phyloP scores from a whole-genome alignment of 2,113 vertebrate species.

The Diadophis punctatus region DNA sequence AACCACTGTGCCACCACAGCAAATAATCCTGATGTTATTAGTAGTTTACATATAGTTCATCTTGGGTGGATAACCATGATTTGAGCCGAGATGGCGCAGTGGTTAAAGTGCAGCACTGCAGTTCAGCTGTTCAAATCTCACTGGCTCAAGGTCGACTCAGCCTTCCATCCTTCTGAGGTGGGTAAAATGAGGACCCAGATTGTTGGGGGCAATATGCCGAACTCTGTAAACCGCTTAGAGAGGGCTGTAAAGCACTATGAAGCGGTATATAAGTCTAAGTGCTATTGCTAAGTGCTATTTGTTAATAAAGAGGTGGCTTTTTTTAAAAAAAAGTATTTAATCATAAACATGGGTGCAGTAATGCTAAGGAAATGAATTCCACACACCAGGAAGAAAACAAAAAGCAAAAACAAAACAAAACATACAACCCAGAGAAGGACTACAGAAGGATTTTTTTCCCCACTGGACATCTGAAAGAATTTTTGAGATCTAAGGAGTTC shows the following conservation, averaged over 20 bases:
- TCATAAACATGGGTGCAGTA: no score
- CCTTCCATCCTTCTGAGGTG: no score
- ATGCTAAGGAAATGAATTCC: neutral
- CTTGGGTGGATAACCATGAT: neutral
- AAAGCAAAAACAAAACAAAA: neutral
- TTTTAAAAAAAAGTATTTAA: neutral
- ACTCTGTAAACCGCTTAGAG: no score
- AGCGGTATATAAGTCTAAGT: no score
- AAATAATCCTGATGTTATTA: neutral
- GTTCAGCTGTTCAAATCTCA: no score
- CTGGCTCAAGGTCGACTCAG: no score
- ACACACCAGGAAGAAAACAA: neutral
- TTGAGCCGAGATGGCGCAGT: no score
- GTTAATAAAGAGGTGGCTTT: neutral
- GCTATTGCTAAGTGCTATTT: no score
- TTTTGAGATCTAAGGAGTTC: neutral
- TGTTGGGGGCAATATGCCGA: no score
- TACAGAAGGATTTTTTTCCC: neutral
- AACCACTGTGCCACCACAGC: neutral
- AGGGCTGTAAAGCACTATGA: no score
- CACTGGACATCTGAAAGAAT: neutral
- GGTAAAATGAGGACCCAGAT: no score
- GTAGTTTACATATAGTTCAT: neutral
- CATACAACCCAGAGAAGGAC: neutral
- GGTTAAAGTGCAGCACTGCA: no score